Base-by-base conservation (phyloP, 1,140 invertebrate species). In the Panagrolaimus sp. region DNA sequence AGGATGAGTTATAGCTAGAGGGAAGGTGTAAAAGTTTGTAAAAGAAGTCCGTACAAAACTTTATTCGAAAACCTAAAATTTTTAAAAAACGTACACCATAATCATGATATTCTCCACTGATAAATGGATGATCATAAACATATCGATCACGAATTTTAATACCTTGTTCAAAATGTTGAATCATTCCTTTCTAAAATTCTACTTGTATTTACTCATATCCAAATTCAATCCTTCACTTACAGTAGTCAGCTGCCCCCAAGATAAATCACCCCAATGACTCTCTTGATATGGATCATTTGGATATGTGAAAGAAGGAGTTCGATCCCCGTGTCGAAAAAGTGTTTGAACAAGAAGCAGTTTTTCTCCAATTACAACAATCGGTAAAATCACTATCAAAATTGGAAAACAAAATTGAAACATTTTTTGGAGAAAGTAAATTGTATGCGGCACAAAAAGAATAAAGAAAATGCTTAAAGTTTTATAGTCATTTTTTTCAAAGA, bases 101-200 rank as follows among this genome's bases (percentile, higher is more conserved):
- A 58, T 58, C 52, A 12, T n/a, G 68, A 32, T 24, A 32, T n/a
- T 43, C 58, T 67, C 32, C 15, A 26, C 0, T 12, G 17, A 64
- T 17, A 12, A 65, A 63, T 17, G 32, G 15, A 21, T 15, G 28
- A 10, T 43, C 24, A 10, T 69, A 12, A n/a, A 69, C 67, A 46
- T 66, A 63, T 10, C 55, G 55, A 6, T 64, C 26, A 17, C 38
- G 43, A 10, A 69, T 14, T 1, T 47, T 63, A 8, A 45, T 26
- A 14, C 68, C 68, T 47, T 64, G 58, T 17, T 38, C 43, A 52
- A 52, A 69, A n/a, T 65, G 52, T 32, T 64, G 52, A 1, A 26
- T 4, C 68, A 69, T 69, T 14, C 68, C 68, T 32, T 67, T 28
- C 58, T 69, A 26, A 44, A 58, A 58, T 12, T 1, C 5, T 26